Evolutionary conservation across 2,888 invertebrate genomes (phyloP), one percentile per base, ranked within the genome.

Genomic region (Odontothrips loti): DNA sequence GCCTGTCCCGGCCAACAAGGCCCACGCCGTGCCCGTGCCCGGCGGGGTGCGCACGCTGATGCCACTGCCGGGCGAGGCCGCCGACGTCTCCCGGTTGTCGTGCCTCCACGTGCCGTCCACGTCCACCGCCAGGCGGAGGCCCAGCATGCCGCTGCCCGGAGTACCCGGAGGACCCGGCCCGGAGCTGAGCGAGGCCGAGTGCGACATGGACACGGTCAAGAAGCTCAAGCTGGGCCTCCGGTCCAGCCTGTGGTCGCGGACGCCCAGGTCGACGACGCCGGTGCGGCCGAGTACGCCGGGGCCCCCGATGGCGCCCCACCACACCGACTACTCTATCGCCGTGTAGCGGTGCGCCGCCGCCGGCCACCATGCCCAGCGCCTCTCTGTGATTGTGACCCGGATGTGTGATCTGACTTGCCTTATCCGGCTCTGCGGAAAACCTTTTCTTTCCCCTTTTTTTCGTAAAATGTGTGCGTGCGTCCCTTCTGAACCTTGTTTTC

Each of bases 271-370:
- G 84, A 88, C 86, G 84, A 89, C 89, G 84, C 89, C 90, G 84
- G 68, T 79, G 47, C 27, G 75, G 82, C 81, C 58, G 84, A 88
- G 86, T 84, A 89, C 89, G 84, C 89, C 90, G 84, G 68, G 68
- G 23, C 68, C 27, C 9, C 91, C 58, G 20, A n/a, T 17, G 58
- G 58, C 58, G 17, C 85, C 85, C 10, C 91, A 91, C 85, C 91
- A 92, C 85, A 92, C 92, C 84, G 93, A 93, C 88, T 93, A 93
- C 86, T 93, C 93, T 82, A 93, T 93, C 88, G 93, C 93, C 84
- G 93, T 93, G 87, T 93, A 91, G 90, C 86, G 27, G 2, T 20
- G 20, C n/a, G 20, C 47, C 47, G 12, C 6, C 1, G 34, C 29
- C 6, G 51, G 3, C 17, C 12, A 3, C 8, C 47, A 2, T 2